Conservation (phyloP, 2,797 vertebrate genomes). For the Cossypha dichroa region DNA sequence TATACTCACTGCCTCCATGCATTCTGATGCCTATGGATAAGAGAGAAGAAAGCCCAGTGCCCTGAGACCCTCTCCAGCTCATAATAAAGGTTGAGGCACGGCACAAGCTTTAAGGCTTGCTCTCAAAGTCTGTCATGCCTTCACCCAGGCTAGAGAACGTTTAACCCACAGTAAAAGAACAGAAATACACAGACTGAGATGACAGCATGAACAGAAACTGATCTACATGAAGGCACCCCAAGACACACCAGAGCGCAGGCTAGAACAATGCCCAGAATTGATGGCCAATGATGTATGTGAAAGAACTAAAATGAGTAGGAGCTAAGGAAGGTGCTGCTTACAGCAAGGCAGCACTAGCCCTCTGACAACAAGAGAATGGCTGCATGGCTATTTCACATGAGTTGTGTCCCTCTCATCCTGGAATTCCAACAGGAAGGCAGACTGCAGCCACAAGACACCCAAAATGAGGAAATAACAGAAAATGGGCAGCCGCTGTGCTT, state of each 20-base stretch:
- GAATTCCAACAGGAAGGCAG: neutral
- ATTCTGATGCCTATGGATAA: neutral
- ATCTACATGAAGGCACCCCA: neutral
- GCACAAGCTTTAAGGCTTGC: accelerated
- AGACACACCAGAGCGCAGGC: neutral
- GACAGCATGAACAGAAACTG: neutral
- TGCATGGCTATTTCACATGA: accelerated
- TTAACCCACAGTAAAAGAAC: neutral
- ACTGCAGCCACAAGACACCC: neutral
- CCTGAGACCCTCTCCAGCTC: neutral
- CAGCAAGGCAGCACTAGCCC: neutral
- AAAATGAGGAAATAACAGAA: neutral
- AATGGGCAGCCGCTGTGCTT: neutral
- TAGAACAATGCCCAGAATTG: neutral
- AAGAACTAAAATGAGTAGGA: neutral
- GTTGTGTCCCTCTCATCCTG: neutral
- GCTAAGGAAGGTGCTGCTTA: neutral
- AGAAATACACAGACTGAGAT: neutral
- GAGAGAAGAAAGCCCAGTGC: neutral
- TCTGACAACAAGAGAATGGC: neutral
- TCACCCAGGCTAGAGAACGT: neutral
- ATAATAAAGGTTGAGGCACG: neutral
- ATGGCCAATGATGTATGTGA: neutral
- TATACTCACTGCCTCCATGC: neutral
- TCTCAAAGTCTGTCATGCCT: neutral